These are phyloP conservation scores for Tetropium fuscum DNA, from an alignment of 2,888 invertebrate species.

Conservation along the genomic window DNA sequence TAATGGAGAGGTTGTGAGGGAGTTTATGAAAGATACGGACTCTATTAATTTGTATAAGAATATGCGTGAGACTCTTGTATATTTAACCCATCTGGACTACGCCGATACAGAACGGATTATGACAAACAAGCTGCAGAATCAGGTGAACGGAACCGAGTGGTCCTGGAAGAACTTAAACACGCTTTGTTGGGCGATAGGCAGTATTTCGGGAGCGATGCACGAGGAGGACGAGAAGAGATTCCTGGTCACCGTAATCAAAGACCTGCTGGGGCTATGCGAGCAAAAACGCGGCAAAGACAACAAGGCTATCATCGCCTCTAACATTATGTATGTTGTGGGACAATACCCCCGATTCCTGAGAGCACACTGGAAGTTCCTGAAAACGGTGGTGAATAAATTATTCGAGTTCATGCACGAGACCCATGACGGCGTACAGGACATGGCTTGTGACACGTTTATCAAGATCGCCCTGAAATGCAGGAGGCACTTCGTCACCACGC, in stretches of 20 bases:
- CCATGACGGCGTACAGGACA: slow-evolving; percentile 99
- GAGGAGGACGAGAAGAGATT: slow-evolving; percentile 99
- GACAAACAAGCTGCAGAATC: slow-evolving; percentile 98
- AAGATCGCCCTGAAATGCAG: slow-evolving; percentile 99
- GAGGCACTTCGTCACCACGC: slow-evolving; percentile 96
- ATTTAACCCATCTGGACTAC: slow-evolving; percentile 98
- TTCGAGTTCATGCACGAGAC: slow-evolving; percentile 99
- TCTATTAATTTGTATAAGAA: slow-evolving; percentile 99
- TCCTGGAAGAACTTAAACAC: slow-evolving; percentile 99
- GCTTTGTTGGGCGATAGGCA: slow-evolving; percentile 99
- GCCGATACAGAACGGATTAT: slow-evolving; percentile 98
- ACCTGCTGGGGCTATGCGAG: slow-evolving; percentile 96
- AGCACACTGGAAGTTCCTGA: slow-evolving; percentile 99
- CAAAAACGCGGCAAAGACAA: slow-evolving; percentile 99
- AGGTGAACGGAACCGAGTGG: slow-evolving; percentile 99
- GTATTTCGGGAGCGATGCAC: slow-evolving; percentile 90
- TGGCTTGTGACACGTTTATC: slow-evolving; percentile 99
- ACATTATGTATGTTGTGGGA: slow-evolving; percentile 99
- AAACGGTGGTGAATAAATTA: slow-evolving; percentile 99
- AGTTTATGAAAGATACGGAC: slow-evolving; percentile 99
- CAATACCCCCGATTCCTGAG: slow-evolving; percentile 98
- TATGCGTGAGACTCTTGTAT: slow-evolving; percentile 98
- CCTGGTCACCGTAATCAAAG: slow-evolving; percentile 98
- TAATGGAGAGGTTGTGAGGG: slow-evolving; percentile 98
- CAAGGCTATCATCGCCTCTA: slow-evolving; percentile 99